Evolutionary conservation across 2,888 invertebrate species (phyloP).

Genomic region (Lypha dubia): DNA sequence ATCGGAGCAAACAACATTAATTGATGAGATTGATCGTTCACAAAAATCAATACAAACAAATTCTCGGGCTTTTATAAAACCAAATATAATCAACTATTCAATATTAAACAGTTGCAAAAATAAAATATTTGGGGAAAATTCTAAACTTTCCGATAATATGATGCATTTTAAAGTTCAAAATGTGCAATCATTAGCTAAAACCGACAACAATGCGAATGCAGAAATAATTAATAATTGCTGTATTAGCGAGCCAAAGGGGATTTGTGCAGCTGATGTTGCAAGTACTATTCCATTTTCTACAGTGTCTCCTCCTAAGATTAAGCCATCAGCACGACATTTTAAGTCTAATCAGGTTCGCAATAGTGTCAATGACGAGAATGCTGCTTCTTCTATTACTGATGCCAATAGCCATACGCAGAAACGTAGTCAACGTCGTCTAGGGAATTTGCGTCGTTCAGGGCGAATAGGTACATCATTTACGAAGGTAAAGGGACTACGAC

Average conservation of each 20-base stretch:
- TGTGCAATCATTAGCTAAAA: constrained; percentile 29
- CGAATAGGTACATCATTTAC: constrained; percentile 34
- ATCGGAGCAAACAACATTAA: constrained; percentile 54
- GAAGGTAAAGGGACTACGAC: constrained; percentile 56
- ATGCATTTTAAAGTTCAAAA: constrained; percentile 50
- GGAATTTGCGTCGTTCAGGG: not conserved
- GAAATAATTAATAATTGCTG: not conserved
- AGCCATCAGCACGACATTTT: not conserved
- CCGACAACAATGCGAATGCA: not conserved
- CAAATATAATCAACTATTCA: constrained; percentile 29
- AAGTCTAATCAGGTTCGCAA: constrained; percentile 13
- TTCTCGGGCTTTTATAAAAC: not conserved
- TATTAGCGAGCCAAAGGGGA: not conserved
- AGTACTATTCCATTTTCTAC: constrained; percentile 34
- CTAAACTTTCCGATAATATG: constrained; percentile 26
- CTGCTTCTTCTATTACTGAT: not conserved
- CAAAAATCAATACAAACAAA: constrained; percentile 21
- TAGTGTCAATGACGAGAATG: not conserved
- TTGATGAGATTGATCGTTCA: constrained; percentile 31
- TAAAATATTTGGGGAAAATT: not conserved
- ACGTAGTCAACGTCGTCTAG: not conserved
- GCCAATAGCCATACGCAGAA: not conserved
- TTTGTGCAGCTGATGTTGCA: constrained; percentile 15
- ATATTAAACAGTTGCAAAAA: constrained; percentile 14
- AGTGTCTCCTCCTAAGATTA: not conserved